These are phyloP conservation scores for Gobiocypris rarus DNA, from an alignment of 2,113 vertebrate genomes.

Conservation along the genomic window DNA sequence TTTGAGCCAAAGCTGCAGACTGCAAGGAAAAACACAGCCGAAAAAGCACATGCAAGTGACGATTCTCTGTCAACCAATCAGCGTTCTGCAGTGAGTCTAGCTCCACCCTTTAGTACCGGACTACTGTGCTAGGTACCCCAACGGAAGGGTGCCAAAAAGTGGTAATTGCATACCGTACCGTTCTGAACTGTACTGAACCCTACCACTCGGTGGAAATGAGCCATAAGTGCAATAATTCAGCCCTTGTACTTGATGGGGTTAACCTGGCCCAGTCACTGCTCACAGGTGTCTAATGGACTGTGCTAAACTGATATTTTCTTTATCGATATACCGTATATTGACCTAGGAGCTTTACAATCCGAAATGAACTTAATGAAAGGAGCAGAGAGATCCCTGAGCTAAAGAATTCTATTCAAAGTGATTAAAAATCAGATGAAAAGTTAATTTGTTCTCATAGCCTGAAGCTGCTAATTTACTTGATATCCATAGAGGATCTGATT, in stretches of 20 bases:
- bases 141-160: too few species aligned
- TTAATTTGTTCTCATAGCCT: slow-evolving; percentile 57
- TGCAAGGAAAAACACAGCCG: too few species aligned
- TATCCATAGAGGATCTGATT: slow-evolving; percentile 51
- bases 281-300: slow-evolving; percentile 25
- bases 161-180: too few species aligned
- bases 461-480: slow-evolving; percentile 58
- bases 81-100: too few species aligned
- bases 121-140: too few species aligned
- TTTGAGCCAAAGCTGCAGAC: too few species aligned
- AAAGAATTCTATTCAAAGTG: slow-evolving; percentile 52
- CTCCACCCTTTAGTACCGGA: too few species aligned
- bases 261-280: not conserved
- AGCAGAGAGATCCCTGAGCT: slow-evolving; percentile 49
- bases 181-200: too few species aligned
- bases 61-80: too few species aligned
- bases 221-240: not conserved
- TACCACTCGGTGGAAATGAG: too few species aligned
- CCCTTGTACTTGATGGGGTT: not conserved
- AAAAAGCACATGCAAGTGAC: too few species aligned
- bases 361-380: slow-evolving; percentile 39
- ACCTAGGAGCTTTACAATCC: slow-evolving; percentile 51
- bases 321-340: slow-evolving; percentile 29
- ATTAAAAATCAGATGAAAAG: slow-evolving; percentile 61
- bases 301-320: not conserved